Evolutionary conservation across 2,888 invertebrate species (phyloP), one percentile per base, ranked within the genome.

Genomic region (Iselma pallidipennis): DNA sequence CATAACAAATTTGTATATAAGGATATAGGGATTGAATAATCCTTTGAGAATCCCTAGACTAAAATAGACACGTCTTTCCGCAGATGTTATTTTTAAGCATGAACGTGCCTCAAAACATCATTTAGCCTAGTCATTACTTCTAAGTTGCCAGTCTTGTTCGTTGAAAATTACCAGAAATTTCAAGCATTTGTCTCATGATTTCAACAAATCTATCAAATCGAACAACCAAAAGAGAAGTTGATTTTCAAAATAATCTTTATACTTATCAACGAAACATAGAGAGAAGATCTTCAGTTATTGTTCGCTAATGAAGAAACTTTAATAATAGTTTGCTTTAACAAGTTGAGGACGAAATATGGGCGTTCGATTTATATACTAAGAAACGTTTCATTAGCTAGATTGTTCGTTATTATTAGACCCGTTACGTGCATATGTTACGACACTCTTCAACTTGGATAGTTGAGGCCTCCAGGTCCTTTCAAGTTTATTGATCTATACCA

Each of bases 331-430:
- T 53, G 19, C 37, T 54, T 57, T 48, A 6, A 37, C 61, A 61
- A 57, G 49, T 49, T 56, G 49, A 55, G 55, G 55, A 29, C 60
- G 50, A 55, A 37, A 16, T 37, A 37, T 37, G 16, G 37, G 37
- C 37, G 37, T 16, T 37, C 16, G 14, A 14, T 9, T 37, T 16
- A 37, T 37, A 37, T 52, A 51, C 25, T 50, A 48, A 42, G 52
- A 49, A 61, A 57, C 57, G 26, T 57, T 61, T 61, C 61, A 61
- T 61, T 61, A 61, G 57, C 49, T 51, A 57, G 49, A 57, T 61
- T 61, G 61, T 61, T 54, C 57, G 57, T 61, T 61, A 61, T 61
- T 61, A 57, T 33, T 14, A 42, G 49, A 61, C 42, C 61, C 61
- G 61, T 61, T 61, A 59, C 42, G 25, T 49, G 23, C 50, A 50